A percentile compares a stretch with the other conserved stretches of the same genome.
Evolutionary conservation across 2,888 invertebrate species (phyloP).

Genomic region (Synergus itoensis): DNA sequence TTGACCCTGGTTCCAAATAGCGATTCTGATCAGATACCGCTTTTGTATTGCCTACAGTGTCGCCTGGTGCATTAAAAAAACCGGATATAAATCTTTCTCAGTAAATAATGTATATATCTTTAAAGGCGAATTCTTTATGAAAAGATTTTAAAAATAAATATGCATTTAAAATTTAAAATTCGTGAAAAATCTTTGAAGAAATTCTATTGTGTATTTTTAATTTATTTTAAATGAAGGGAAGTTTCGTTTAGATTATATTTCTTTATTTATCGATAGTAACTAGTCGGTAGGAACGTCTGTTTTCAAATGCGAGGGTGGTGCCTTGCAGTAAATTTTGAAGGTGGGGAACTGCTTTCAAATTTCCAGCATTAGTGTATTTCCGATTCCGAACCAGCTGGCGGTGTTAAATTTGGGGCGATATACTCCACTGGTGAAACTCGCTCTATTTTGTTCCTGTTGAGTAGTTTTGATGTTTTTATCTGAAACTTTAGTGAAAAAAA

Average conservation of each 20-base stretch:
- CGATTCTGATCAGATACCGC: neutral
- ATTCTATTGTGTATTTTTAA: too few relatives aligned
- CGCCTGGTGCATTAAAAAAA: neutral
- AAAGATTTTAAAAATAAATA: too few relatives aligned
- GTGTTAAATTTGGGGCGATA: conserved; percentile 24
- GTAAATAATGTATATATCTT: neutral
- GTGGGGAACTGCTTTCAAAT: neutral
- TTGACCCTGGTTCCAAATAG: neutral
- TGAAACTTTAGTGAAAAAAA: neutral
- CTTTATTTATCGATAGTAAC: neutral
- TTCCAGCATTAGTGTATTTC: neutral
- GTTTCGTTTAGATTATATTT: neutral
- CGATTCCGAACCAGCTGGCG: conserved; percentile 24
- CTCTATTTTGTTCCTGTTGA: neutral
- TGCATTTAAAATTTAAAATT: too few relatives aligned
- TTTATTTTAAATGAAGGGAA: too few relatives aligned
- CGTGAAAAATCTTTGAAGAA: too few relatives aligned
- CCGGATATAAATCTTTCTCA: neutral
- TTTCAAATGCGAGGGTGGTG: neutral
- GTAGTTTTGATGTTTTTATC: neutral
- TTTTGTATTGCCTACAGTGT: neutral
- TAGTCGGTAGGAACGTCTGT: neutral
- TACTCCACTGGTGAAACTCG: neutral
- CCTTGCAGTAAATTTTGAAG: neutral
- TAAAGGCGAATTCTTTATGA: neutral